phyloP scores from a whole-genome alignment of 2,797 vertebrate species.

The Sphaeramia orbicularis region DNA sequence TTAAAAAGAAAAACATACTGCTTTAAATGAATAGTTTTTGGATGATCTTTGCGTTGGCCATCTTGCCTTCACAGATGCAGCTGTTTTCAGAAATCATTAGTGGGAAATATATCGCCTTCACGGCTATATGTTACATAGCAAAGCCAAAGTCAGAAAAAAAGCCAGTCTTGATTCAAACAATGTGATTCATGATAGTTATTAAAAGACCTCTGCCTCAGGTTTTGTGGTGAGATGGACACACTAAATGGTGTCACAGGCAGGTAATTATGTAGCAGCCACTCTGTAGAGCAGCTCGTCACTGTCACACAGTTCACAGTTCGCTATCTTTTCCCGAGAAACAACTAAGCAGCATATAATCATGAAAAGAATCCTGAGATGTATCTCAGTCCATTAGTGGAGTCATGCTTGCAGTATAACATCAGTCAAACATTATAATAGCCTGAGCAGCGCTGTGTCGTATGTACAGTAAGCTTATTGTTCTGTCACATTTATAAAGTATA shows the following conservation, averaged over 20 bases:
- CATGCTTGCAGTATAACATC: slow-evolving; percentile 67
- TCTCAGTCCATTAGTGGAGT: slow-evolving; percentile 65
- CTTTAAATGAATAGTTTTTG: slow-evolving; percentile 36
- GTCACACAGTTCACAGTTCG: slow-evolving; percentile 61
- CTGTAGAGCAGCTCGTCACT: slow-evolving; percentile 62
- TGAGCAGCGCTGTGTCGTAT: slow-evolving; percentile 40
- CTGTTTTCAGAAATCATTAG: slow-evolving; percentile 35
- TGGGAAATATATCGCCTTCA: slow-evolving; percentile 26
- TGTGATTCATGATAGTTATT: slow-evolving; percentile 48
- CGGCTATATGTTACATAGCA: slow-evolving; percentile 23
- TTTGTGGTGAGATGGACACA: slow-evolving; percentile 53
- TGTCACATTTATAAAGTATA: slow-evolving; percentile 73
- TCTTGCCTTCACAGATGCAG: slow-evolving; percentile 16
- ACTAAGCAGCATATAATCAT: slow-evolving; percentile 67
- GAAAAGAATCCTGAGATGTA: slow-evolving; percentile 69
- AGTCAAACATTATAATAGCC: slow-evolving; percentile 75
- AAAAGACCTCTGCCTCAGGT: slow-evolving; percentile 54
- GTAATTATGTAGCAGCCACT: slow-evolving; percentile 70
- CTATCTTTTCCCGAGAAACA: slow-evolving; percentile 56
- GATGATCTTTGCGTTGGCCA: slow-evolving; percentile 22
- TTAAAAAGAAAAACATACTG: slow-evolving; percentile 8
- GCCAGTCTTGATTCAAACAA: slow-evolving; percentile 44
- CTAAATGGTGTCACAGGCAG: slow-evolving; percentile 71
- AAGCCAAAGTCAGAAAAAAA: slow-evolving; percentile 27
- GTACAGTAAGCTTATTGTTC: slow-evolving; percentile 71